A percentile compares a stretch with the other conserved stretches of the same genome.
phyloP scores from a whole-genome alignment of 2,888 invertebrate species.

The Agrypnus murinus region DNA sequence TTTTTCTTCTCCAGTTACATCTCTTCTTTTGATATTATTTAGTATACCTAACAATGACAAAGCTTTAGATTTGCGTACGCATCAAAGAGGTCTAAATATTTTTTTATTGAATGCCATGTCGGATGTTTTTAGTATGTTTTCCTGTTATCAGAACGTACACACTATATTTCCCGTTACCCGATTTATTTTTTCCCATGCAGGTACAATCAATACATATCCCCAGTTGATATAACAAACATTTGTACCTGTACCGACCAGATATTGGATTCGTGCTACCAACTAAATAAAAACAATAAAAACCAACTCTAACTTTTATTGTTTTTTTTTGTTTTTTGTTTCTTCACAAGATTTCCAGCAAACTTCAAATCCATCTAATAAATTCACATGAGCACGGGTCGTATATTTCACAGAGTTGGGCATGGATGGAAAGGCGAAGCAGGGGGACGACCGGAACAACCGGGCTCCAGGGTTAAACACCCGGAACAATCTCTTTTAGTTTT shows the following conservation, averaged over 20 bases:
- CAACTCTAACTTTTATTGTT: slow-evolving; percentile 57
- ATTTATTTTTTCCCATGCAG: background rate
- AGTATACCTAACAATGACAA: too few relatives aligned
- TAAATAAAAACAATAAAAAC: slow-evolving; percentile 50
- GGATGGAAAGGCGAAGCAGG: slow-evolving; percentile 41
- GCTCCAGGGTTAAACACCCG: slow-evolving; percentile 63
- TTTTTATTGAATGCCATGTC: too few relatives aligned
- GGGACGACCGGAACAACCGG: slow-evolving; percentile 56
- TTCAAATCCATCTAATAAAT: slow-evolving; percentile 60
- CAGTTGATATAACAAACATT: slow-evolving; percentile 23
- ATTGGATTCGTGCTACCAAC: slow-evolving; percentile 33
- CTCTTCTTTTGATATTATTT: too few relatives aligned
- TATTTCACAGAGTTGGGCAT: slow-evolving; percentile 52
- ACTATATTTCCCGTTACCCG: too few relatives aligned
- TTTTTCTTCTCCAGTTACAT: too few relatives aligned
- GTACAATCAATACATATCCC: slow-evolving; percentile 14
- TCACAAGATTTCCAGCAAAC: slow-evolving; percentile 55
- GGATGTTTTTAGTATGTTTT: too few relatives aligned
- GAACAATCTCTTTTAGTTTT: slow-evolving; percentile 66
- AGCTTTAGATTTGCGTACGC: too few relatives aligned
- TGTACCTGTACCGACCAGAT: slow-evolving; percentile 34
- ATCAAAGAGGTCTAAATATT: too few relatives aligned
- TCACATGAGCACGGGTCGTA: slow-evolving; percentile 58
- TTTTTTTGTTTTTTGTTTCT: slow-evolving; percentile 59
- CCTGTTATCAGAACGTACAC: too few relatives aligned